Evolutionary conservation across 2,797 vertebrate genomes (phyloP), one percentile per base, ranked within the genome.

Genomic region (Enteromius paludinosus): DNA sequence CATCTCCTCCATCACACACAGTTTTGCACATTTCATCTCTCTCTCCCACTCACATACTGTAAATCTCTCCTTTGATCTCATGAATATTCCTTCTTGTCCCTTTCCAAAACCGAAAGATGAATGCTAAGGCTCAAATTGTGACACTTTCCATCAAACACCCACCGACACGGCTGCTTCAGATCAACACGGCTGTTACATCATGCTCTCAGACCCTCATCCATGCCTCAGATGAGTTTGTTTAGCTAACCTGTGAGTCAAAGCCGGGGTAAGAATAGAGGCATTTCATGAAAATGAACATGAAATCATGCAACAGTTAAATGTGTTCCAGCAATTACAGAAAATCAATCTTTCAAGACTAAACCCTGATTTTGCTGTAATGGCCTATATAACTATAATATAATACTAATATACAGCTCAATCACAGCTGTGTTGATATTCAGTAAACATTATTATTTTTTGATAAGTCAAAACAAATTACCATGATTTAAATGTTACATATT

Each of bases 11-110:
- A 78, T 65, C 81, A 43, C 80, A 76, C 52, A 43, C 79, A 52
- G 25, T 81, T 62, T 78, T 38, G 23, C 72, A 81, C 81, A 65
- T 56, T 70, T 80, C 11, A 45, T 86, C 88, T 86, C 84, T 47
- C 9, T 62, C 52, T 73, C 68, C 45, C 66, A 65, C 74, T 61
- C 68, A 59, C 80, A 41, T 33, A 52, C 68, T 83, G 45, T 49
- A 81, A 80, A 82, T 72, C 83, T 85, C 87, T 82, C 84, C 85
- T 83, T 43, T 75, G 76, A 61, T 83, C 85, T 77, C 88, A 88
- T 91, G 88, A 92, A 92, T 92, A 90, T 91, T 92, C 92, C 90
- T 89, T 90, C 91, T 89, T 54, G 33, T 38, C 23, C 28, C 14
- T 28, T 78, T 43, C 52, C 81, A 91, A 89, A 90, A 87, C 89